Conservation (phyloP, 2,888 invertebrate species). For the Phasia obesa region DNA sequence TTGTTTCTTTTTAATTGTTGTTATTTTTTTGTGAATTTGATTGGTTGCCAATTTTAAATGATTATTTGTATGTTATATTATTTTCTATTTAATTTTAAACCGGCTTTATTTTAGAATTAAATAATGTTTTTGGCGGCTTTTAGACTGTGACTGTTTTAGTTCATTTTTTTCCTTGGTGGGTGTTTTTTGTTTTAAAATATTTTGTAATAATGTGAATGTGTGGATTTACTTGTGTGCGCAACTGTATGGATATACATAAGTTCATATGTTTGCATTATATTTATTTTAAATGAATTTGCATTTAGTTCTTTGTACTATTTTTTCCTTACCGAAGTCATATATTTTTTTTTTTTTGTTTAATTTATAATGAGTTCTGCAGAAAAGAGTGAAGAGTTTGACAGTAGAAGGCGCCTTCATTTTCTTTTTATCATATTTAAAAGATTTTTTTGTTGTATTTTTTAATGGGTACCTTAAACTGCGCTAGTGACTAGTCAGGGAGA, state of each 20-base stretch:
- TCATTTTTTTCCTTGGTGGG: neutral
- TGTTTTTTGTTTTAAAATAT: constrained; percentile 15
- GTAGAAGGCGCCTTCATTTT: no score
- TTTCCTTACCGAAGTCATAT: no score
- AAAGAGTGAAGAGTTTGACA: no score
- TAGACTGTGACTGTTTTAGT: constrained; percentile 20
- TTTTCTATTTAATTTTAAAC: constrained; percentile 14
- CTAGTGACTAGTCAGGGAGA: no score
- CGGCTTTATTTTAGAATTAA: constrained; percentile 27
- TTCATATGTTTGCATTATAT: no score
- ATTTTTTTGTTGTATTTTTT: no score
- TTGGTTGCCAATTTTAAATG: constrained; percentile 58
- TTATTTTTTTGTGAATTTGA: constrained; percentile 16
- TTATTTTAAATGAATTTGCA: no score
- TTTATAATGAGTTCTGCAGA: no score
- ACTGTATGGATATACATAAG: neutral
- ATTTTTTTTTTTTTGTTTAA: no score
- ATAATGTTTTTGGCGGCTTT: constrained; percentile 50
- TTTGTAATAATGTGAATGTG: neutral
- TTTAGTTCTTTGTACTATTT: no score
- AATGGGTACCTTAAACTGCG: no score
- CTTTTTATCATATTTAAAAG: no score
- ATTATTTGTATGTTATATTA: constrained; percentile 24
- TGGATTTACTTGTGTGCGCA: neutral
- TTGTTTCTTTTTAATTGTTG: constrained; percentile 34